These are phyloP conservation scores for Cylindroiulus punctatus DNA, from an alignment of 2,888 invertebrate species.

Conservation along the genomic window DNA sequence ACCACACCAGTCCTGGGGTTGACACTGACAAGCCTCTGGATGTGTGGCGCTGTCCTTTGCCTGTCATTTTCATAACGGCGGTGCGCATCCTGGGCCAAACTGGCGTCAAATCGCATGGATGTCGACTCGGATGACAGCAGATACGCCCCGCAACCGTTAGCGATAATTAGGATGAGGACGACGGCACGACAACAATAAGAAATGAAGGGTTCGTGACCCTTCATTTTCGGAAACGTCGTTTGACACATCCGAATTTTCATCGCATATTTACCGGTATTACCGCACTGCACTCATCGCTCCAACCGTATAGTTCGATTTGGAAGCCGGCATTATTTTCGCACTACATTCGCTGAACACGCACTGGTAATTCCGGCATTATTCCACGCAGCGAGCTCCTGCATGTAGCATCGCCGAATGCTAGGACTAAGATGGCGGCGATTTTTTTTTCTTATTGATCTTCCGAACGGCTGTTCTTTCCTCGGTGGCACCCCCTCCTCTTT, in stretches of 20 bases:
- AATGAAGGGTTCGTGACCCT: slow-evolving; percentile 33
- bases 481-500: background rate
- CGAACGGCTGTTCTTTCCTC: background rate
- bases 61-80: slow-evolving; percentile 81
- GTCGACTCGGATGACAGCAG: slow-evolving; percentile 21
- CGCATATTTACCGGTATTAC: background rate
- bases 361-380: background rate
- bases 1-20: slow-evolving; percentile 48
- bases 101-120: slow-evolving; percentile 10
- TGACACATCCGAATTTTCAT: slow-evolving; percentile 2
- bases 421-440: slow-evolving; percentile 22
- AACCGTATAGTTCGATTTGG: too few relatives aligned
- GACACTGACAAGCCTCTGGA: background rate
- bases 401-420: background rate
- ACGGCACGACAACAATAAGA: background rate
- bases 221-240: slow-evolving; percentile 46
- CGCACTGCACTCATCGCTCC: background rate
- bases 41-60: slow-evolving; percentile 69
- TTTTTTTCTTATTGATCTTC: slow-evolving; percentile 27
- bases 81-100: slow-evolving; percentile 66
- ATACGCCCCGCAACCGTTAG: background rate
- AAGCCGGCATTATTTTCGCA: background rate
- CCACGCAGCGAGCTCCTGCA: background rate
- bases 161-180: background rate
- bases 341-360: background rate